These are phyloP conservation scores for Montipora efflorescens DNA, from an alignment of 64 coral and sea anemone species.

Conservation along the genomic window DNA sequence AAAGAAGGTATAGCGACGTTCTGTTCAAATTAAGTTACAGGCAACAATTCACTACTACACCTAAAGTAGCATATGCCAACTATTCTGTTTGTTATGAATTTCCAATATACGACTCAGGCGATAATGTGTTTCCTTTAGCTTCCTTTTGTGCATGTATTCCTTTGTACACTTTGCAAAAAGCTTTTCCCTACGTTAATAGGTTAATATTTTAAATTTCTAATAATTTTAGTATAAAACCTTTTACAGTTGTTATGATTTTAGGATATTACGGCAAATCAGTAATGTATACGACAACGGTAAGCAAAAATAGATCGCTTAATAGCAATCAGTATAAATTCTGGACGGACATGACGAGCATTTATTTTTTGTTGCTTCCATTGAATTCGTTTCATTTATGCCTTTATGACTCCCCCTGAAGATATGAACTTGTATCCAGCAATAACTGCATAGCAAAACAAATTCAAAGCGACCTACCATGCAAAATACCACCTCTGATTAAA, in stretches of 20 bases:
- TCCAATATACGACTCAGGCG: background rate
- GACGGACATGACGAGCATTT: no score
- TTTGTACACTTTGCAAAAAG: background rate
- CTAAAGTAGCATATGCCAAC: background rate
- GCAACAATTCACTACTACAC: background rate
- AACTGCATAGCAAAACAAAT: background rate
- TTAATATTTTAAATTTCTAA: background rate
- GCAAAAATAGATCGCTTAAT: background rate
- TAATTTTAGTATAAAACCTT: background rate
- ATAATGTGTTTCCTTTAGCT: background rate
- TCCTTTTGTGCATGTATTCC: background rate
- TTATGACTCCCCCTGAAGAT: background rate
- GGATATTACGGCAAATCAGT: background rate
- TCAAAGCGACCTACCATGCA: background rate
- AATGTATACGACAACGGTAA: background rate
- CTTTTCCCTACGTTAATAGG: background rate
- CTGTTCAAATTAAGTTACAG: background rate
- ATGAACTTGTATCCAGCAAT: background rate
- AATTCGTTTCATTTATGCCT: background rate
- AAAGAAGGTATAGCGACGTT: no score
- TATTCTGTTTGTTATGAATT: background rate
- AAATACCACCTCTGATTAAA: background rate
- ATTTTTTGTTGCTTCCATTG: background rate
- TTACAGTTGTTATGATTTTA: background rate
- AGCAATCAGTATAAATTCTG: no score